Conservation (phyloP, 2,797 vertebrate species). For the Catharus ustulatus region DNA sequence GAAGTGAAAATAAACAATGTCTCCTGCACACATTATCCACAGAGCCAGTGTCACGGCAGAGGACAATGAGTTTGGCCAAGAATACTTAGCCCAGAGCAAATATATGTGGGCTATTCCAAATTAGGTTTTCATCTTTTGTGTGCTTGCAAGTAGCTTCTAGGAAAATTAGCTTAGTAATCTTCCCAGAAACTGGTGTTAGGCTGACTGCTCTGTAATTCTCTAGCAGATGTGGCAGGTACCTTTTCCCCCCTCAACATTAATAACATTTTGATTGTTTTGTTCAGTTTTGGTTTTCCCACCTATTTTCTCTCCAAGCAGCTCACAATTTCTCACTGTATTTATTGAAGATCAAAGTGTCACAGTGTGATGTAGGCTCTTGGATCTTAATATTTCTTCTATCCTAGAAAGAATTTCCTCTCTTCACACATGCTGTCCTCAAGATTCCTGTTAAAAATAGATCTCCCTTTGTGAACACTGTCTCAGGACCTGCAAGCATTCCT, state of each 20-base stretch:
- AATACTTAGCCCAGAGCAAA: not conserved
- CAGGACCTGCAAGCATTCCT: not conserved
- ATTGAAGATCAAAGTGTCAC: not conserved
- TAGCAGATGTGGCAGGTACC: not conserved
- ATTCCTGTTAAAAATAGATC: not conserved
- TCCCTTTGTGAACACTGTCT: not conserved
- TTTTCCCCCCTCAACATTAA: accelerated
- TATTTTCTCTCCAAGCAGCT: not conserved
- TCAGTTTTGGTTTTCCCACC: not conserved
- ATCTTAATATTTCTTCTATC: not conserved
- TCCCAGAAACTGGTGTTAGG: not conserved
- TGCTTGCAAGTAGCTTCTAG: not conserved
- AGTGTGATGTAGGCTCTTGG: not conserved
- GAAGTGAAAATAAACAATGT: not conserved
- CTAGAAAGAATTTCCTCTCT: not conserved
- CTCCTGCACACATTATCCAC: not conserved
- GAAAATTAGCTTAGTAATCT: not conserved
- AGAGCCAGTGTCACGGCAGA: not conserved
- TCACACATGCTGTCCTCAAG: not conserved
- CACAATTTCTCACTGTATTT: not conserved
- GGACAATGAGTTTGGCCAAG: not conserved
- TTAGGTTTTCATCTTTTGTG: not conserved
- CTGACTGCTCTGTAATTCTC: not conserved
- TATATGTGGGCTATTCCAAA: not conserved
- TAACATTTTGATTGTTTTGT: not conserved